A percentile compares a stretch with the other conserved stretches of the same genome.
These are phyloP conservation scores for Linurgus olivaceus DNA, from an alignment of 2,797 vertebrate species.

Conservation along the genomic window DNA sequence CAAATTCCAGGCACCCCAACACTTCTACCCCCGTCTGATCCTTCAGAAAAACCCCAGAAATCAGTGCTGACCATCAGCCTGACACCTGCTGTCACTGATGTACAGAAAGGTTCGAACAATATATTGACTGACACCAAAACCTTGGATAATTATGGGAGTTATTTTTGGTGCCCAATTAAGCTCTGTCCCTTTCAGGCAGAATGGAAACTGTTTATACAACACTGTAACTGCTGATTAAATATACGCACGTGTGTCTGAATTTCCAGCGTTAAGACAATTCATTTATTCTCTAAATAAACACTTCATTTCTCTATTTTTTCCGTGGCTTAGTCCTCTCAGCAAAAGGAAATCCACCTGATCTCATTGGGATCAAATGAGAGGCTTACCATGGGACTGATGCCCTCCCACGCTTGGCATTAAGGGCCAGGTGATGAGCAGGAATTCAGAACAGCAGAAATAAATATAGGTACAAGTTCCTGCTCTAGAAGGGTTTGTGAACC, in stretches of 20 bases:
- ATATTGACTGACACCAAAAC: not conserved
- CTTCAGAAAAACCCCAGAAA: not conserved
- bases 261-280: not conserved
- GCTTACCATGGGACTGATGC: not conserved
- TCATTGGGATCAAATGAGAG: not conserved
- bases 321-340: not conserved
- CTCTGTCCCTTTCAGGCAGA: not conserved
- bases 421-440: not conserved
- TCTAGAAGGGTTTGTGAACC: not conserved
- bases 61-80: not conserved
- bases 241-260: not conserved
- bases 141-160: not conserved
- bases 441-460: not conserved
- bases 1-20: not conserved
- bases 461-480: not conserved
- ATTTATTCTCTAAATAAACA: not conserved
- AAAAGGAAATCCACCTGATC: conserved; percentile 2
- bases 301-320: not conserved
- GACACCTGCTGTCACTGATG: not conserved
- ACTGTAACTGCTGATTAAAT: not conserved
- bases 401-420: conserved; percentile 9
- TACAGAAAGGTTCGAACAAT: not conserved
- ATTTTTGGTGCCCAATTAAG: not conserved
- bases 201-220: not conserved
- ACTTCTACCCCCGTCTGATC: not conserved